These are phyloP conservation scores for Buceros bicornis DNA, from an alignment of 2,797 vertebrate species.

Conservation along the genomic window DNA sequence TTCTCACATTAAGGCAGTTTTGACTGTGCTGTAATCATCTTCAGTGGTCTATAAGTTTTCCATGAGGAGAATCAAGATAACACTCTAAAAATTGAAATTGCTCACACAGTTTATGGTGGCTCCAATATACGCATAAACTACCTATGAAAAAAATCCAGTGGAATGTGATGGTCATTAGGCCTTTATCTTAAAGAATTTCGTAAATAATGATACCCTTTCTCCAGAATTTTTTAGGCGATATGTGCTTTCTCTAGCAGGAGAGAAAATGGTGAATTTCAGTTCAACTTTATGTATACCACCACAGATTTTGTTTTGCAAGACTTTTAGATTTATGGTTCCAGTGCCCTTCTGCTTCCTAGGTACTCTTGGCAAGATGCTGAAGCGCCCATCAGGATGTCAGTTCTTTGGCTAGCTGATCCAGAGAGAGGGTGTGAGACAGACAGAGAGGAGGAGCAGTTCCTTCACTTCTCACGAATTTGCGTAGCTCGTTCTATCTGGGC, in stretches of 20 bases:
- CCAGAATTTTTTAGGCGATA: neutral
- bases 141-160: neutral
- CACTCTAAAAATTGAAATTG: neutral
- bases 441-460: slow-evolving; percentile 23
- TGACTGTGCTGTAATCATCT: neutral
- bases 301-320: slow-evolving; percentile 29
- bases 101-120: neutral
- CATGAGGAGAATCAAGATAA: no score
- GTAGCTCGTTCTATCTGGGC: neutral
- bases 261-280: neutral
- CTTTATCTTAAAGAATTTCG: neutral
- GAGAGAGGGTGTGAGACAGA: slow-evolving; percentile 59
- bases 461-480: neutral
- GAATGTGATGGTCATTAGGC: neutral
- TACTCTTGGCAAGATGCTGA: slow-evolving; percentile 43
- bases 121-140: neutral
- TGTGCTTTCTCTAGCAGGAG: neutral
- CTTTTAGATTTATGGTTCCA: neutral
- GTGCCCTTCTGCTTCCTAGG: slow-evolving; percentile 54
- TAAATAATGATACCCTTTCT: neutral
- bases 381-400: slow-evolving; percentile 16
- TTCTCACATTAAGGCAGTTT: neutral
- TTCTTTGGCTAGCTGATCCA: slow-evolving; percentile 34
- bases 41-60: neutral
- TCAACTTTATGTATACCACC: neutral